These are phyloP conservation scores for Garrulus glandarius DNA, from an alignment of 2,797 vertebrate species.

Conservation along the genomic window DNA sequence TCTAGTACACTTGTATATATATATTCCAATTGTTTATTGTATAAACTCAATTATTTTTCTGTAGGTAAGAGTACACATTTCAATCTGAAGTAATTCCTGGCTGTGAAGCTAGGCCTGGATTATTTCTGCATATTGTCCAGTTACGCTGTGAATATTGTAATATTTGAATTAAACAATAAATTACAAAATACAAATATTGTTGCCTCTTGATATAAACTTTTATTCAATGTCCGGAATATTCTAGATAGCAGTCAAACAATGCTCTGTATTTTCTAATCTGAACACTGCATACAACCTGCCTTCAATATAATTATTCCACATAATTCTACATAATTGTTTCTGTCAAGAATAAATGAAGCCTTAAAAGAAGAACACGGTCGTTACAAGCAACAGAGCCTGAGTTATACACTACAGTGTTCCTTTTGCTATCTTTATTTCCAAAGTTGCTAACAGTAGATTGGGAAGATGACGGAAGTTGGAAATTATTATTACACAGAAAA, in stretches of 20 bases:
- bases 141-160: slow-evolving; percentile 34
- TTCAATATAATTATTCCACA: slow-evolving; percentile 72
- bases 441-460: slow-evolving; percentile 18
- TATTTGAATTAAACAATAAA: slow-evolving; percentile 61
- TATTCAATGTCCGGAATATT: slow-evolving; percentile 32
- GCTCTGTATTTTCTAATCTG: slow-evolving; percentile 51
- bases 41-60: not conserved
- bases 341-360: slow-evolving; percentile 74
- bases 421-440: slow-evolving; percentile 36
- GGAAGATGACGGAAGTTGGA: not conserved
- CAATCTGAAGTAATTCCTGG: not conserved
- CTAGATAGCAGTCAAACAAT: slow-evolving; percentile 41
- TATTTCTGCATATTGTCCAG: slow-evolving; percentile 18
- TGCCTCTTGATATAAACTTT: slow-evolving; percentile 50
- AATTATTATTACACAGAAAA: not conserved
- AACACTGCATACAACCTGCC: slow-evolving; percentile 41
- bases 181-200: not conserved
- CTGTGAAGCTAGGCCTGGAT: not conserved
- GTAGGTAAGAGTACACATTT: not conserved
- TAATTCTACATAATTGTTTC: slow-evolving; percentile 74
- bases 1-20: not conserved
- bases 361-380: slow-evolving; percentile 69
- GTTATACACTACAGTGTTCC: slow-evolving; percentile 20
- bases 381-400: slow-evolving; percentile 61
- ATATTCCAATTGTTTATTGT: accelerated